A percentile compares a stretch with the other conserved stretches of the same genome.
These are phyloP conservation scores for Pristionchus arcanus DNA, from an alignment of 2,888 invertebrate species.

Conservation along the genomic window DNA sequence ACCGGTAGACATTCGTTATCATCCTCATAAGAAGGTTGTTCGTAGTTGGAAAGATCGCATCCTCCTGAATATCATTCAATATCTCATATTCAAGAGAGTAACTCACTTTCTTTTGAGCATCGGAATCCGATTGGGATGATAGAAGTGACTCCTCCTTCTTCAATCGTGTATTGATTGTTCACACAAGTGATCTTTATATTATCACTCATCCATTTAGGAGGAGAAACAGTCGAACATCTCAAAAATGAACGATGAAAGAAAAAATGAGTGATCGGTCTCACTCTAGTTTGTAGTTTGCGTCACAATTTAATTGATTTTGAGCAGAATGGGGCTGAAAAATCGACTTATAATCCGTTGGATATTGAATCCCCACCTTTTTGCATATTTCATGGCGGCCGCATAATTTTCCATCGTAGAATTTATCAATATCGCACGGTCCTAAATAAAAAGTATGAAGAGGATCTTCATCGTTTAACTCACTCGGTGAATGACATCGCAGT, in stretches of 20 bases:
- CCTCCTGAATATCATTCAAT: background rate
- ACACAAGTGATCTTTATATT: background rate
- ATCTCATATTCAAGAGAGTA: background rate
- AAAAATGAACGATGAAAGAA: background rate
- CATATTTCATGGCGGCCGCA: background rate
- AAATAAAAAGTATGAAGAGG: background rate
- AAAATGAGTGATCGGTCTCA: background rate
- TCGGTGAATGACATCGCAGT: background rate
- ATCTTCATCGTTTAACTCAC: background rate
- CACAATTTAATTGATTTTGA: background rate
- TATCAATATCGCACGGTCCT: background rate
- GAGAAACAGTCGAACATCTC: background rate
- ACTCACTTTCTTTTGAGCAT: background rate
- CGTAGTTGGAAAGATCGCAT: background rate
- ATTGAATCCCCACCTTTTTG: background rate
- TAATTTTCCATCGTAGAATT: background rate
- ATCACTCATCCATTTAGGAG: background rate
- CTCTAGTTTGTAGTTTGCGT: background rate
- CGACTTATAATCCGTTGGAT: too few species aligned
- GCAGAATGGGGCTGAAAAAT: too few species aligned
- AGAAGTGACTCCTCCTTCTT: background rate
- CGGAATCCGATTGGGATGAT: background rate
- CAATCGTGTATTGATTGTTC: background rate
- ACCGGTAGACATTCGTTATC: background rate
- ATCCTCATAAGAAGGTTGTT: background rate